Conservation (phyloP, 2,113 vertebrate genomes). For the Myrmecobius fasciatus region DNA sequence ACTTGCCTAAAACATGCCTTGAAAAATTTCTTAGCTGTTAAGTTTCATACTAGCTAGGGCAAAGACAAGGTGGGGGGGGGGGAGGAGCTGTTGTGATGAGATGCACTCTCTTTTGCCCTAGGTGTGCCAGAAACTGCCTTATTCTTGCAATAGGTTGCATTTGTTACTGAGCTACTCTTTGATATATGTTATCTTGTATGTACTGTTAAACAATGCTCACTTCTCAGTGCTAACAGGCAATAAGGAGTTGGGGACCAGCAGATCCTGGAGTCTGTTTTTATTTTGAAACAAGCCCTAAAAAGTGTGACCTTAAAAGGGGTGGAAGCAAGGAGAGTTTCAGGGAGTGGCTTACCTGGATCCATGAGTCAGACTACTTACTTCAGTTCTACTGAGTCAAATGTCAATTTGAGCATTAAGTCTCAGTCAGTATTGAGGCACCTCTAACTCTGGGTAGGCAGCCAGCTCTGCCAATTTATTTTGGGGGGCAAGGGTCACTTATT, state of each 20-base stretch:
- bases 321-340: neutral
- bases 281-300: neutral
- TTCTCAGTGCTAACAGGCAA: neutral
- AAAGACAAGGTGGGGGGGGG: neutral
- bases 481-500: neutral
- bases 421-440: neutral
- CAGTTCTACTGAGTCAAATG: neutral
- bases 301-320: neutral
- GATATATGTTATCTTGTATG: neutral
- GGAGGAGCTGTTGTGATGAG: accelerated
- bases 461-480: neutral
- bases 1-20: conserved; percentile 64
- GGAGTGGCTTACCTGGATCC: neutral
- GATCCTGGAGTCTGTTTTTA: neutral
- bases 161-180: neutral
- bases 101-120: neutral
- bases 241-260: neutral
- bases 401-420: neutral
- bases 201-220: neutral
- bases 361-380: conserved; percentile 19
- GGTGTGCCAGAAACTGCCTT: neutral
- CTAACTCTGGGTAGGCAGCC: neutral
- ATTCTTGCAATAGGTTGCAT: too few relatives aligned
- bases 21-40: conserved; percentile 58
- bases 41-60: conserved; percentile 30